Percentiles rank a stretch among this genome's conserved stretches.
phyloP scores from a whole-genome alignment of 2,113 vertebrate species.

The Tonatia bakeri region DNA sequence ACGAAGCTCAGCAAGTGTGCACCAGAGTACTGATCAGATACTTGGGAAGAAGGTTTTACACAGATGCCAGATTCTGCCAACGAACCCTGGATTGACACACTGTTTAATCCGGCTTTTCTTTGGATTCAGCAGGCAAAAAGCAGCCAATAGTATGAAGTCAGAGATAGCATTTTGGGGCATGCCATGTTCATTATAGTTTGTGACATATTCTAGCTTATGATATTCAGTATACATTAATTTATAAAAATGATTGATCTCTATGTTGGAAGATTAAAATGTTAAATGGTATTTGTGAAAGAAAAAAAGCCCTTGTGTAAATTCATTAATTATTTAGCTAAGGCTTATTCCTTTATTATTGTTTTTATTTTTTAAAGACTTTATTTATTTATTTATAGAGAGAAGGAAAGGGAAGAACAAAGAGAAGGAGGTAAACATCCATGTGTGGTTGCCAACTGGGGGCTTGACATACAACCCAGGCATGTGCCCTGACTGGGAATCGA shows the following conservation, averaged over 20 bases:
- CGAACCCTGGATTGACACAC: not conserved
- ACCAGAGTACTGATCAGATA: conserved; percentile 28
- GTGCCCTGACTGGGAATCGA: too few relatives aligned
- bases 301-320: conserved; percentile 49
- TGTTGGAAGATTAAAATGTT: conserved; percentile 53
- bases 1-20: conserved; percentile 53
- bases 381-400: too few relatives aligned
- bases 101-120: conserved; percentile 43
- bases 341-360: conserved; percentile 44
- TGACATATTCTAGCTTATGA: conserved; percentile 48
- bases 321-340: conserved; percentile 68
- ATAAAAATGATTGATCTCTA: not conserved
- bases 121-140: not conserved
- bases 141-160: not conserved
- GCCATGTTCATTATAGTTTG: conserved; percentile 60
- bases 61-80: not conserved
- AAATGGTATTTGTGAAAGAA: conserved; percentile 50
- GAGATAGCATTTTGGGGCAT: conserved; percentile 38
- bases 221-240: conserved; percentile 55
- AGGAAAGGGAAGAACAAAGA: too few relatives aligned
- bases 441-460: too few relatives aligned
- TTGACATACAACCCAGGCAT: too few relatives aligned
- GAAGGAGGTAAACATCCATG: too few relatives aligned
- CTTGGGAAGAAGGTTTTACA: conserved; percentile 11
- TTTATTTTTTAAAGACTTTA: not conserved